A percentile compares a stretch with the other conserved stretches of the same genome.
Evolutionary conservation across 2,888 invertebrate genomes (phyloP).

Genomic region (Drosophila paucipuncta): DNA sequence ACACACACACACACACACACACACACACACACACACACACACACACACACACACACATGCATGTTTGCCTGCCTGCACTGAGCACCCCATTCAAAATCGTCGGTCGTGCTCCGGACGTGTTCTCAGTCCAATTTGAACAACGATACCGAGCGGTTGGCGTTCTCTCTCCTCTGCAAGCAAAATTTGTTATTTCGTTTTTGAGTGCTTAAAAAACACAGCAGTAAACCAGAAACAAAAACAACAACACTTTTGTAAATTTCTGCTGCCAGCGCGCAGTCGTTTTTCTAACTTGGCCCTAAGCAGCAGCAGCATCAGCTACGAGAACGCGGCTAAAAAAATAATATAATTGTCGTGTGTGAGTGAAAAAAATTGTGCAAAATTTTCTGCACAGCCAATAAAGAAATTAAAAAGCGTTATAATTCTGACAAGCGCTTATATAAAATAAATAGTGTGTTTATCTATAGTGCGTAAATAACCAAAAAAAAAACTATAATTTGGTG

Average conservation of each 20-base stretch:
- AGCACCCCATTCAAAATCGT: constrained; percentile 54
- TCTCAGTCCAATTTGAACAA: constrained; percentile 83
- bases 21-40: background rate
- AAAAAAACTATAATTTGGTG: constrained; percentile 22
- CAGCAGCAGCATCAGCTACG: constrained; percentile 40
- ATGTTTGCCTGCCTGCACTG: constrained; percentile 12
- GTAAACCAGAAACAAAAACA: constrained; percentile 30
- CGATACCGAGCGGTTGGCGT: constrained; percentile 84
- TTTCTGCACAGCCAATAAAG: constrained; percentile 20
- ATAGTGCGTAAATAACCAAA: constrained; percentile 23
- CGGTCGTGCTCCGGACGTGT: constrained; percentile 62
- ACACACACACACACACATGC: constrained; percentile 6
- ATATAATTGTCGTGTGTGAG: constrained; percentile 52
- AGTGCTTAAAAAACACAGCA: constrained; percentile 48
- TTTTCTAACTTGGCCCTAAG: constrained; percentile 70
- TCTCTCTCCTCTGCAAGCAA: constrained; percentile 60
- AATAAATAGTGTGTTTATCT: constrained; percentile 53
- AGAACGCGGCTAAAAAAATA: constrained; percentile 30
- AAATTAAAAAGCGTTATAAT: constrained; percentile 47
- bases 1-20: constrained; percentile 3
- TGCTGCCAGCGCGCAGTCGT: constrained; percentile 65
- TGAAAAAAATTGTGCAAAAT: constrained; percentile 58
- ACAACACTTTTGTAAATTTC: constrained; percentile 66
- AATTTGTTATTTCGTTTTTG: constrained; percentile 44
- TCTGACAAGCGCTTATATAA: constrained; percentile 34